Evolutionary conservation across 2,797 vertebrate genomes (phyloP).

Genomic region (Hephaestus fuliginosus): DNA sequence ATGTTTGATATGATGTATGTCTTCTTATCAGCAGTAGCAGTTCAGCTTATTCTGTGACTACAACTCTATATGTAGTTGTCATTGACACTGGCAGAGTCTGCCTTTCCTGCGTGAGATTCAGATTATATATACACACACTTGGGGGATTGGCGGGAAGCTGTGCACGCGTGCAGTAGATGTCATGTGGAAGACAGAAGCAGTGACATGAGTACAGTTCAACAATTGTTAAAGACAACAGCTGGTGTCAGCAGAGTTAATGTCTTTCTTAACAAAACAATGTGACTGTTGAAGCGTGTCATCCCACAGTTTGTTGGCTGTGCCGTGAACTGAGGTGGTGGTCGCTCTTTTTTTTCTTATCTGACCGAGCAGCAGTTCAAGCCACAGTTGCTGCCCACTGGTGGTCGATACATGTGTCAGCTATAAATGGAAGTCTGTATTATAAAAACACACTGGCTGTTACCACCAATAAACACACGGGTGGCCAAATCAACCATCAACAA

Average conservation of each 20-base stretch:
- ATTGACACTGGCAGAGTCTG: background rate
- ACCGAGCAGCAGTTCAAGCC: background rate
- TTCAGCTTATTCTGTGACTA: background rate
- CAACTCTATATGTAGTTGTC: background rate
- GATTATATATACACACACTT: background rate
- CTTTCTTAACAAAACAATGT: background rate
- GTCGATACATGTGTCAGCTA: background rate
- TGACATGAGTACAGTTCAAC: background rate
- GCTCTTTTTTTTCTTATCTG: background rate
- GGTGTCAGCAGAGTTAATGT: background rate
- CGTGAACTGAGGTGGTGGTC: background rate
- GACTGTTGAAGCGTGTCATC: background rate
- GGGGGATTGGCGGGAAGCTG: background rate
- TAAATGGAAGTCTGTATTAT: background rate
- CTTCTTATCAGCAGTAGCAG: background rate
- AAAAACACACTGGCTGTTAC: background rate
- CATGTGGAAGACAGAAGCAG: background rate
- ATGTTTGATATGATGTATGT: background rate
- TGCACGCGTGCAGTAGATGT: background rate
- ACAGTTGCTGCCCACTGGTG: background rate
- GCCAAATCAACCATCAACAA: background rate
- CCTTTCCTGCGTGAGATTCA: background rate
- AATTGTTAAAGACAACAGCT: background rate
- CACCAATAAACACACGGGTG: background rate
- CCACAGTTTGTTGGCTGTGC: background rate